phyloP scores from a whole-genome alignment of 2,888 invertebrate genomes.

The Rhagium mordax region DNA sequence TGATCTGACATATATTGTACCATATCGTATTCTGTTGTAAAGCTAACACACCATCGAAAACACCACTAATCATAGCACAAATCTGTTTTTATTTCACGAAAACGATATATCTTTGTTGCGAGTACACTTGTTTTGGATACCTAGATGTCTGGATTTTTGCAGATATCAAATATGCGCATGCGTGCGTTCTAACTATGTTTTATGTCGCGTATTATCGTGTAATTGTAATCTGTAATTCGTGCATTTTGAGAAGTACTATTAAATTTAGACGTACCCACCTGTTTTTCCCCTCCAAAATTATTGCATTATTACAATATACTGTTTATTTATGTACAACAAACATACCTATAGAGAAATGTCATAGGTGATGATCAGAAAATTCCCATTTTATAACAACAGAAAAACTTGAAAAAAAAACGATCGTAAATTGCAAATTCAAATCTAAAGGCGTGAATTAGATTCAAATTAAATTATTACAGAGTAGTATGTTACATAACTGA shows the following conservation, averaged over 20 bases:
- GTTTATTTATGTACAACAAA: neutral
- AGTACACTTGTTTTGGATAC: conserved; percentile 68
- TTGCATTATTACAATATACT: neutral
- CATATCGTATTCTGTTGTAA: conserved; percentile 42
- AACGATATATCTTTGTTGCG: conserved; percentile 57
- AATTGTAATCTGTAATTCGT: neutral
- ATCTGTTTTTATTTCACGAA: conserved; percentile 54
- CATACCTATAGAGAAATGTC: too few relatives aligned
- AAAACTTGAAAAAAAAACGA: too few relatives aligned
- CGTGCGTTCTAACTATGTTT: conserved; percentile 52
- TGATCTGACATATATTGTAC: conserved; percentile 48
- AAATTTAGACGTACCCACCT: neutral
- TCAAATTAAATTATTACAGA: too few relatives aligned
- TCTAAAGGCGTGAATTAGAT: too few relatives aligned
- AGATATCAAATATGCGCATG: conserved; percentile 54
- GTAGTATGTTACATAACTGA: too few relatives aligned
- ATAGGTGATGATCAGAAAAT: too few relatives aligned
- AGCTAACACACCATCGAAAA: conserved; percentile 41
- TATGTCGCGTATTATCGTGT: conserved; percentile 46
- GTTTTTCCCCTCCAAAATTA: neutral
- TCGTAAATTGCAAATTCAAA: too few relatives aligned
- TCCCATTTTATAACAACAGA: too few relatives aligned
- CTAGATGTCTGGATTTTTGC: conserved; percentile 63
- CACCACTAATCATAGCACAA: conserved; percentile 51
- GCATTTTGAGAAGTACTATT: conserved; percentile 5